Evolutionary conservation across 1,140 invertebrate species (phyloP).

Genomic region (Sweltsa coloradensis): DNA sequence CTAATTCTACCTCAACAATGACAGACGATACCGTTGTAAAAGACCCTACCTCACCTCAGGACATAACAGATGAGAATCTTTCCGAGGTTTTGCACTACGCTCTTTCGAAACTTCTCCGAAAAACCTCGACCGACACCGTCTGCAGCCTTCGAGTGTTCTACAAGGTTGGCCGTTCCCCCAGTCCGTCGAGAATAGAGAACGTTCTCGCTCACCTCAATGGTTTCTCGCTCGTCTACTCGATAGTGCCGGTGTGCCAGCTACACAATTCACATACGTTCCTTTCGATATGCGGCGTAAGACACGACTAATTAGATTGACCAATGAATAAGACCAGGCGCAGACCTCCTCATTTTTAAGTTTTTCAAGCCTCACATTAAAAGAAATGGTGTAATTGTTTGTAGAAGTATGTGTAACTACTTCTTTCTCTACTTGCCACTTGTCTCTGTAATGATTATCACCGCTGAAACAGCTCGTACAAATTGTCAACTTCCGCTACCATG

Average conservation of each 20-base stretch:
- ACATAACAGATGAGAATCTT: constrained; percentile 44
- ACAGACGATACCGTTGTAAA: constrained; percentile 40
- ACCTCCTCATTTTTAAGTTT: no score
- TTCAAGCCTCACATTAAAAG: no score
- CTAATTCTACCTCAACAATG: constrained; percentile 48
- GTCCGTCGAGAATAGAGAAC: constrained; percentile 37
- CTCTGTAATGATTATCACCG: no score
- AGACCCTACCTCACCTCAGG: constrained; percentile 34
- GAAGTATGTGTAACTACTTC: no score
- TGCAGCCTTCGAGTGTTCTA: constrained; percentile 64
- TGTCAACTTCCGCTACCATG: no score
- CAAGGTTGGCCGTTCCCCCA: constrained; percentile 43
- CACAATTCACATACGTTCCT: constrained; percentile 65
- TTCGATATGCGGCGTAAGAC: constrained; percentile 56
- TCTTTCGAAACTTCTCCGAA: constrained; percentile 53
- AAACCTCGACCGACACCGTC: constrained; percentile 39
- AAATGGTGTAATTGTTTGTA: no score
- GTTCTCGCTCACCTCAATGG: constrained; percentile 38
- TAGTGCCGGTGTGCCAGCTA: constrained; percentile 62
- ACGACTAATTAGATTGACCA: no score
- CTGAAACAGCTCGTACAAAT: no score
- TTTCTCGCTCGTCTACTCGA: constrained; percentile 48
- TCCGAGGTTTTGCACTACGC: constrained; percentile 57
- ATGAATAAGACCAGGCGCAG: no score
- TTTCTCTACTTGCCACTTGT: no score